These are phyloP conservation scores for Lepidocyrtoides sp. DNA, from an alignment of 2,888 invertebrate genomes.

Conservation along the genomic window DNA sequence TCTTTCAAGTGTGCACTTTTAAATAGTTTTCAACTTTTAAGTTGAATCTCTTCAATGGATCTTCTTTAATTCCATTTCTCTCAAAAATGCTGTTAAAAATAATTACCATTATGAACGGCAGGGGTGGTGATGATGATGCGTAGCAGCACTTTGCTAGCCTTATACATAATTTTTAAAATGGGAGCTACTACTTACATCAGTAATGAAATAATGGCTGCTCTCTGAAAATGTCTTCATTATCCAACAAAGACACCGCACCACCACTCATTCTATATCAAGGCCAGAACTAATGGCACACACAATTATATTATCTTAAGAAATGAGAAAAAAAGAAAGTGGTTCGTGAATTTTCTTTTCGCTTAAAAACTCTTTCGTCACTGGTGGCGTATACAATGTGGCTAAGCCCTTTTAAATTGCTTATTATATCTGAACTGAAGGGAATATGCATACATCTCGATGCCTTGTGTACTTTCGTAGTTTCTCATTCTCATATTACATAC, in stretches of 20 bases:
- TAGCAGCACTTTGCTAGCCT: neutral
- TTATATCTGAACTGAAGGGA: neutral
- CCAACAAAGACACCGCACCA: neutral
- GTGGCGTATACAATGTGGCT: neutral
- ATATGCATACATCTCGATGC: neutral
- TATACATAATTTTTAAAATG: neutral
- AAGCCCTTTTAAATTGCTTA: neutral
- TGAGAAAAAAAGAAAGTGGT: neutral
- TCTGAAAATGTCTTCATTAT: neutral
- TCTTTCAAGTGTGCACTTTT: no score
- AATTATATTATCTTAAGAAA: constrained; percentile 11
- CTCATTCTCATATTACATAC: neutral
- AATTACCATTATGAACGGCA: constrained; percentile 17
- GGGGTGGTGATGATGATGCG: neutral
- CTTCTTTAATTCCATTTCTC: neutral
- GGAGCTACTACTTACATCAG: neutral
- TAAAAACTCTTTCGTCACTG: neutral
- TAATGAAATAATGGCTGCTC: neutral
- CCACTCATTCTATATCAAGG: neutral
- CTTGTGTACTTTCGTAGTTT: no score
- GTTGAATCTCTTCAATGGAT: neutral
- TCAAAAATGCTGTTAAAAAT: neutral
- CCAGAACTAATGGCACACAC: constrained; percentile 9
- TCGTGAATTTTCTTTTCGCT: neutral
- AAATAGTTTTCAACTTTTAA: no score